Conservation (phyloP, 2,113 vertebrate genomes). For the Cathartes aura region DNA sequence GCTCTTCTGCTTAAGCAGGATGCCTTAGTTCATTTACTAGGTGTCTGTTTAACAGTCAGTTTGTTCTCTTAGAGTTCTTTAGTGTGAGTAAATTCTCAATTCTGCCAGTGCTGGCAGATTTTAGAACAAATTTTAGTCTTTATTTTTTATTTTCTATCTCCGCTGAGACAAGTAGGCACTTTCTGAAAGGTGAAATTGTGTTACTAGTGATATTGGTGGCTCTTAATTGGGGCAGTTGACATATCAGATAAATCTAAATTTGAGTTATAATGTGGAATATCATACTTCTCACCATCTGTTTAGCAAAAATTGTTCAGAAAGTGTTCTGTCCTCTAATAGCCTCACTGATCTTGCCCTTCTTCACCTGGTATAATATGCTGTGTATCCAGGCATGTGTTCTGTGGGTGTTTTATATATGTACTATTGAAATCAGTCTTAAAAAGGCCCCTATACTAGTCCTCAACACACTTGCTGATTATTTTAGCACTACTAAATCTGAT, state of each 20-base stretch:
- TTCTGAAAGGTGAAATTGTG: neutral
- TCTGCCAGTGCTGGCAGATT: neutral
- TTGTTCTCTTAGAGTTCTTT: neutral
- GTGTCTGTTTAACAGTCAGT: neutral
- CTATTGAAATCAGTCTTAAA: neutral
- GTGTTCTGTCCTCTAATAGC: neutral
- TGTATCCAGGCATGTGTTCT: neutral
- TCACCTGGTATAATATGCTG: neutral
- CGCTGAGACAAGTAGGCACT: neutral
- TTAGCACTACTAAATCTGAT: neutral
- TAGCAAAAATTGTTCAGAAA: neutral
- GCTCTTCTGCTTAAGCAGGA: neutral
- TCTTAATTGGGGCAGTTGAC: neutral
- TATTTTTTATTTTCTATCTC: neutral
- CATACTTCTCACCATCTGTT: neutral
- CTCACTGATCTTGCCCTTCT: neutral
- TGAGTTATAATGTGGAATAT: neutral
- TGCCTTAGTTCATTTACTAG: neutral
- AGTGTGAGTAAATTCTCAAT: neutral
- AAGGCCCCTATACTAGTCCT: neutral
- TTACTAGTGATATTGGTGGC: neutral
- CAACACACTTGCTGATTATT: neutral
- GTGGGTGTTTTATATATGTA: neutral
- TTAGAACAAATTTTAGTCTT: neutral
- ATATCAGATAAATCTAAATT: neutral